phyloP scores from a whole-genome alignment of 1,140 invertebrate species.

The Nephotettix cincticeps region DNA sequence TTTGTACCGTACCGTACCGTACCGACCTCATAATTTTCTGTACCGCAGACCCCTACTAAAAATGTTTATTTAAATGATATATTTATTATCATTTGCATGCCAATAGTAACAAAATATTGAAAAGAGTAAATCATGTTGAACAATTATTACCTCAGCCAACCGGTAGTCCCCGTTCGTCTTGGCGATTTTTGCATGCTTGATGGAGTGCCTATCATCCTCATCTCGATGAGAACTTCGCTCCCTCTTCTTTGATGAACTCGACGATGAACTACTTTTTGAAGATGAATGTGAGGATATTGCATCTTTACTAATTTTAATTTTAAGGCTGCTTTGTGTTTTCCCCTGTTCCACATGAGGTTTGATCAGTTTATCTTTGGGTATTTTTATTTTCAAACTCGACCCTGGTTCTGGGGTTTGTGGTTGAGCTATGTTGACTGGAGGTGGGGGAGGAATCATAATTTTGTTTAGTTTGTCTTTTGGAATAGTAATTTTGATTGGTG shows the following conservation, averaged over 20 bases:
- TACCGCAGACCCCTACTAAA: too few species aligned
- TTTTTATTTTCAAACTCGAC: slow-evolving; percentile 59
- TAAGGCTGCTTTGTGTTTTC: slow-evolving; percentile 37
- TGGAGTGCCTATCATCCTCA: slow-evolving; percentile 3
- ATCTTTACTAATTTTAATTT: slow-evolving; percentile 41
- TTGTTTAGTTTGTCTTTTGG: slow-evolving; percentile 61
- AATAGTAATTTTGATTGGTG: slow-evolving; percentile 61
- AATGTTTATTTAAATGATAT: too few species aligned
- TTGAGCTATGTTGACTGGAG: slow-evolving; percentile 36
- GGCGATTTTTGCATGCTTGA: background rate
- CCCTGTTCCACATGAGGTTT: background rate
- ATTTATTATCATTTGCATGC: too few species aligned
- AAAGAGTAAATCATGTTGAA: too few species aligned
- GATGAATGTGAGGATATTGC: background rate
- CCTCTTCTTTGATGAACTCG: slow-evolving; percentile 9
- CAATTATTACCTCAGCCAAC: background rate
- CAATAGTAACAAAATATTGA: too few species aligned
- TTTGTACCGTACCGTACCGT: too few species aligned
- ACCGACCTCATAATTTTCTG: too few species aligned
- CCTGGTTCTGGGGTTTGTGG: slow-evolving; percentile 30
- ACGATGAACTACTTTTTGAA: background rate
- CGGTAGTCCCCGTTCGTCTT: slow-evolving; percentile 5
- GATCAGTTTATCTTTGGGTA: slow-evolving; percentile 59
- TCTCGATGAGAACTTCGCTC: slow-evolving; percentile 1
- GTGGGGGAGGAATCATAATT: slow-evolving; percentile 38